Evolutionary conservation across 2,797 vertebrate genomes (phyloP).

Genomic region (Microhierax caerulescens): DNA sequence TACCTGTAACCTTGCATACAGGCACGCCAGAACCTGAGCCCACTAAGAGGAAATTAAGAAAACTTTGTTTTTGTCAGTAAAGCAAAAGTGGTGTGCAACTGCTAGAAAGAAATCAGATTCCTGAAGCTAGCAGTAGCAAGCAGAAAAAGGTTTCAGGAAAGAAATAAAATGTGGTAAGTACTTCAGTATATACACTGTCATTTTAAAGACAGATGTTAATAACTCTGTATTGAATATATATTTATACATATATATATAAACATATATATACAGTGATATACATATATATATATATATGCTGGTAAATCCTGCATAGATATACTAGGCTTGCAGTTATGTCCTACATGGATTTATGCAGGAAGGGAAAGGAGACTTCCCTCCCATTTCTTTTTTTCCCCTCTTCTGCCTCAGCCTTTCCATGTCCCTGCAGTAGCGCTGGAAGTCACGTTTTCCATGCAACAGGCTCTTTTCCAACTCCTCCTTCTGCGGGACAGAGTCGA

Average conservation of each 20-base stretch:
- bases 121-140: not conserved
- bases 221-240: not conserved
- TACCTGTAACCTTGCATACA: not conserved
- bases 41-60: not conserved
- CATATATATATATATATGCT: too few relatives aligned
- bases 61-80: not conserved
- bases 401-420: not conserved
- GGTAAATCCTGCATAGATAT: not conserved
- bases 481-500: not conserved
- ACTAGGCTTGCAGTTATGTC: not conserved
- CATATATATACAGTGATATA: too few relatives aligned
- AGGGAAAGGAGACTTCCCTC: not conserved
- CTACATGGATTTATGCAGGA: not conserved
- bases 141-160: not conserved
- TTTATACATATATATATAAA: not conserved
- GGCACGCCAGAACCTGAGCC: not conserved
- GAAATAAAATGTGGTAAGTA: not conserved
- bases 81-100: not conserved
- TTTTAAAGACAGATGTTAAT: not conserved
- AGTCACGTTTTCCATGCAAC: rapidly evolving
- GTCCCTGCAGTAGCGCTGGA: not conserved
- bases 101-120: not conserved
- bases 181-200: not conserved
- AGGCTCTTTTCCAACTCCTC: not conserved
- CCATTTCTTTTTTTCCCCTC: not conserved